These are phyloP conservation scores for Holotrichia oblita DNA, from an alignment of 1,140 invertebrate species.

Conservation along the genomic window DNA sequence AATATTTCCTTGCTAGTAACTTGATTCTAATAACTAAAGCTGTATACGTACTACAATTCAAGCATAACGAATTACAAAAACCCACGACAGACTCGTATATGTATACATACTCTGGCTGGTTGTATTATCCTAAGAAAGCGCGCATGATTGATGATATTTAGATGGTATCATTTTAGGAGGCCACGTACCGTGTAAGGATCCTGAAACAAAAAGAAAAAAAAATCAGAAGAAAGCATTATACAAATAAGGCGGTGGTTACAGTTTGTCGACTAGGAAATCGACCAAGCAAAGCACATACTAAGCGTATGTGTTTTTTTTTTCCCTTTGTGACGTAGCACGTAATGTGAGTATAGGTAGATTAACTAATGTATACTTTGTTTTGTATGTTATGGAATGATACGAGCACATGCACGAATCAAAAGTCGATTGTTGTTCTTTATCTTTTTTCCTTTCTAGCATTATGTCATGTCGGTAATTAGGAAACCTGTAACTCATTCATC, in stretches of 20 bases:
- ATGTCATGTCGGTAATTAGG: slow-evolving; percentile 41
- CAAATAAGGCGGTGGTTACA: slow-evolving; percentile 41
- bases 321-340: not conserved
- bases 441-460: slow-evolving; percentile 22
- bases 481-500: slow-evolving; percentile 40
- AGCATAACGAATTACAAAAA: not conserved
- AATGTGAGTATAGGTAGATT: not conserved
- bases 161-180: slow-evolving; percentile 40
- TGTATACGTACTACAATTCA: not conserved
- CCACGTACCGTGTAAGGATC: slow-evolving; percentile 59
- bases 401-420: slow-evolving; percentile 27
- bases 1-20: not conserved
- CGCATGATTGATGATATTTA: slow-evolving; percentile 41
- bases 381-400: not conserved
- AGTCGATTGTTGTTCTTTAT: slow-evolving; percentile 29
- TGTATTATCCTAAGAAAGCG: not conserved
- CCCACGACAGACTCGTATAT: slow-evolving; percentile 4
- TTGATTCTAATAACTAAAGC: not conserved
- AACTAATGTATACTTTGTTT: too few species aligned
- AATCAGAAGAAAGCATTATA: slow-evolving; percentile 38
- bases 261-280: slow-evolving; percentile 28
- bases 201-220: slow-evolving; percentile 56
- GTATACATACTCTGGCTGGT: not conserved
- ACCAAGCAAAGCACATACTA: not conserved
- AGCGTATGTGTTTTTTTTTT: not conserved